A percentile compares a stretch with the other conserved stretches of the same genome.
phyloP scores from a whole-genome alignment of 2,113 vertebrate genomes.

The human (Homo sapiens) region DNA sequence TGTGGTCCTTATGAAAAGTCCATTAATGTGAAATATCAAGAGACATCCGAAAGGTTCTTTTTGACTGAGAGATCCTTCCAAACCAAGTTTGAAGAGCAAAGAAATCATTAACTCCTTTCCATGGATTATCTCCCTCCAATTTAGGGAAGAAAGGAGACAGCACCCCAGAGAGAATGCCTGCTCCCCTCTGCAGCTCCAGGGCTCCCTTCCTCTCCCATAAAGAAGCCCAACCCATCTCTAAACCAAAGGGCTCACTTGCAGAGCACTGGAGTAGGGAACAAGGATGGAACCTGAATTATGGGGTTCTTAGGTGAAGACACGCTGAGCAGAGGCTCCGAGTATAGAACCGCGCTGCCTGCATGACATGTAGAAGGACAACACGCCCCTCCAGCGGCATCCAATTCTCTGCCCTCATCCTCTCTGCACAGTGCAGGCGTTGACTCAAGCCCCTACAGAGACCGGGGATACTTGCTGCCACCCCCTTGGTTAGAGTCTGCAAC shows the following conservation, averaged over 20 bases:
- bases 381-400: rapidly evolving
- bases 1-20: rapidly evolving
- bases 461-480: rapidly evolving
- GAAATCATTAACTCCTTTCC: too few species aligned
- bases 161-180: rapidly evolving
- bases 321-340: neutral
- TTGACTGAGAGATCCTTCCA: neutral
- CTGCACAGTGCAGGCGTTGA: rapidly evolving
- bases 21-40: rapidly evolving
- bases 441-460: rapidly evolving
- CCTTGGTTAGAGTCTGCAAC: rapidly evolving
- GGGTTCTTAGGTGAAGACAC: neutral
- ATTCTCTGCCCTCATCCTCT: neutral
- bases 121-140: rapidly evolving
- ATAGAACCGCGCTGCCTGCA: rapidly evolving
- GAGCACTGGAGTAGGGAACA: neutral
- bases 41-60: neutral
- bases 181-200: neutral
- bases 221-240: neutral
- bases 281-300: rapidly evolving
- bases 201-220: rapidly evolving
- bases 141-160: neutral
- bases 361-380: rapidly evolving
- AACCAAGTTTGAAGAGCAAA: neutral
- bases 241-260: rapidly evolving